phyloP scores from a whole-genome alignment of 2,888 invertebrate genomes.

The Megastigmus dorsalis region DNA sequence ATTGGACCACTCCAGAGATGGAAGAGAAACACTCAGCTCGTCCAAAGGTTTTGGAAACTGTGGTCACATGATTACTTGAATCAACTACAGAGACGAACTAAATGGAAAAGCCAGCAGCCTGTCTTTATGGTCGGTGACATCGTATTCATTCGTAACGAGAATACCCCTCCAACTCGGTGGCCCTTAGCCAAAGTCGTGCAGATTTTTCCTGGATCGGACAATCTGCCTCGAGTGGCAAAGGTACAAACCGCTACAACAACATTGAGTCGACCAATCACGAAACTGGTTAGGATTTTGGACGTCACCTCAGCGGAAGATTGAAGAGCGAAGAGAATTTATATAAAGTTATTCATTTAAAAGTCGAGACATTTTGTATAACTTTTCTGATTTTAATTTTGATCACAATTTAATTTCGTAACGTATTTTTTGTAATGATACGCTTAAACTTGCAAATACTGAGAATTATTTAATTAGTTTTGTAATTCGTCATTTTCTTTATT shows the following conservation, averaged over 20 bases:
- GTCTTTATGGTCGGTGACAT: neutral
- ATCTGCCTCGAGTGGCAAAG: neutral
- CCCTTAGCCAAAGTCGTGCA: neutral
- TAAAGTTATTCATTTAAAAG: too few relatives aligned
- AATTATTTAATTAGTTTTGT: too few relatives aligned
- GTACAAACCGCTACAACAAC: neutral
- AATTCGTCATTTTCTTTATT: too few relatives aligned
- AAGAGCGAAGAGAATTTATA: too few relatives aligned
- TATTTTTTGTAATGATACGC: too few relatives aligned
- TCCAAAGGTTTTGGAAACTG: neutral
- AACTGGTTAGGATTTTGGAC: neutral
- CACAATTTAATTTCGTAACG: too few relatives aligned
- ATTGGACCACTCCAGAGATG: neutral
- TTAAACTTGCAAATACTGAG: too few relatives aligned
- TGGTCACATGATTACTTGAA: neutral
- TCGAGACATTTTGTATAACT: too few relatives aligned
- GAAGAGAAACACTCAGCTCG: neutral
- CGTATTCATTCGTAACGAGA: neutral
- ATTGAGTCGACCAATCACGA: neutral
- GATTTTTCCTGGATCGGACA: neutral
- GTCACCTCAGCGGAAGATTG: too few relatives aligned
- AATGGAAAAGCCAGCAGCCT: neutral
- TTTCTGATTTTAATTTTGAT: too few relatives aligned
- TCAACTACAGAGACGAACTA: neutral
- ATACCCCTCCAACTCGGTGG: neutral